phyloP scores from a whole-genome alignment of 1,140 invertebrate species.

The Chlorops oryzae region DNA sequence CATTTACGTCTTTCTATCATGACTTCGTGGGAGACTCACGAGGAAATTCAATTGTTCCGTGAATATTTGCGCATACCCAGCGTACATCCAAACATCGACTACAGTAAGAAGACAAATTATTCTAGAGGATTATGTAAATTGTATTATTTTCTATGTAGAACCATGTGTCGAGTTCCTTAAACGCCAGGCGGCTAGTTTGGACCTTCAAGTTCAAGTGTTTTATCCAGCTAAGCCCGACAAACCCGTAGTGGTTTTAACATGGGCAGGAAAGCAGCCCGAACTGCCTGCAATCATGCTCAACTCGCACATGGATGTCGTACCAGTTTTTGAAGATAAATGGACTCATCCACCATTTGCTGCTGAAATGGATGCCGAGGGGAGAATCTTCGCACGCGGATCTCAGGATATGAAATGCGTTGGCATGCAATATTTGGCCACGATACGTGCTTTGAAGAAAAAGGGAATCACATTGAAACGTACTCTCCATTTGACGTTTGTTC shows the following conservation, averaged over 20 bases:
- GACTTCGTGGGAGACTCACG: conserved; percentile 51
- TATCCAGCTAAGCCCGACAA: conserved; percentile 48
- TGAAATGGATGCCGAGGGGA: conserved; percentile 62
- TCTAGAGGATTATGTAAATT: conserved; percentile 47
- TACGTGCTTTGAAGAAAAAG: conserved; percentile 58
- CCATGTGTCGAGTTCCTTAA: conserved; percentile 57
- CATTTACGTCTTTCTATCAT: too few species aligned
- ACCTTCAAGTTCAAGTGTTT: conserved; percentile 54
- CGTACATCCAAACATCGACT: conserved; percentile 76
- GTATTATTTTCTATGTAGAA: conserved; percentile 54
- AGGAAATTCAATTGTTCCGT: conserved; percentile 69
- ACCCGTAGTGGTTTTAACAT: conserved; percentile 69
- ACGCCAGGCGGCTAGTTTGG: conserved; percentile 57
- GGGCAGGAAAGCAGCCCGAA: conserved; percentile 60
- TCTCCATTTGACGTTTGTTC: conserved; percentile 73
- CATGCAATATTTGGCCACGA: conserved; percentile 59
- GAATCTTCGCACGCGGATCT: conserved; percentile 74
- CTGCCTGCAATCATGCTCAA: conserved; percentile 68
- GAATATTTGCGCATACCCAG: conserved; percentile 76
- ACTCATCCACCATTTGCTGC: conserved; percentile 65
- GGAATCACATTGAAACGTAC: conserved; percentile 58
- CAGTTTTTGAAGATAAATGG: conserved; percentile 64
- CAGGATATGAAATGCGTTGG: conserved; percentile 57
- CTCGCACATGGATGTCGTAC: conserved; percentile 85
- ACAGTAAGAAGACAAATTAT: conserved; percentile 55